Percentiles rank a stretch among this genome's conserved stretches.
Conservation (phyloP, 2,113 vertebrate species). For the Ptilorrhoa leucosticta region DNA sequence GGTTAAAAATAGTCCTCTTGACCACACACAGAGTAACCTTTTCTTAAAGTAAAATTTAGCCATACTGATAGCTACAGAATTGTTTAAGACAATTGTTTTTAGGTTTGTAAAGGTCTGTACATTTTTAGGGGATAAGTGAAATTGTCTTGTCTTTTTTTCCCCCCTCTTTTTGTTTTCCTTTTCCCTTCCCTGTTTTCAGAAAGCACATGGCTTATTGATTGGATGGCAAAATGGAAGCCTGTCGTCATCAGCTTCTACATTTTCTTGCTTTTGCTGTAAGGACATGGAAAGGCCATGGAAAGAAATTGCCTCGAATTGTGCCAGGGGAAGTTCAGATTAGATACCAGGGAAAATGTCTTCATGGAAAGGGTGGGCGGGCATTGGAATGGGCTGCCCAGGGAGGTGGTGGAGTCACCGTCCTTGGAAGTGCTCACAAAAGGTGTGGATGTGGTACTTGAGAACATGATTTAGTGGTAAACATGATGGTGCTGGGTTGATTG, state of each 20-base stretch:
- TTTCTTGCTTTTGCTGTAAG: background rate
- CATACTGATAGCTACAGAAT: background rate
- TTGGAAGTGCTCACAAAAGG: background rate
- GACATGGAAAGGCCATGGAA: background rate
- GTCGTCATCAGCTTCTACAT: background rate
- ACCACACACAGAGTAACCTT: slow-evolving; percentile 8
- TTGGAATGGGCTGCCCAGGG: background rate
- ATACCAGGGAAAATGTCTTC: background rate
- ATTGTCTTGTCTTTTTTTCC: background rate
- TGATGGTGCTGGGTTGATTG: background rate
- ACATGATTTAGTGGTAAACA: background rate
- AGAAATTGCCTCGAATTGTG: background rate
- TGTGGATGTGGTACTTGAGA: background rate
- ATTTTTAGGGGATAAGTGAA: background rate
- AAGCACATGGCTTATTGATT: background rate
- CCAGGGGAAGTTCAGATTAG: background rate
- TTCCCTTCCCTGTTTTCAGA: background rate
- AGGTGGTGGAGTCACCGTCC: background rate
- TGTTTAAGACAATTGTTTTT: background rate
- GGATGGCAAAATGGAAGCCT: background rate
- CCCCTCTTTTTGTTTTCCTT: fast-evolving
- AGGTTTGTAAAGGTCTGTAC: background rate
- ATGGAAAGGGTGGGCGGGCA: background rate
- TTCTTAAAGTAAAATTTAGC: background rate
- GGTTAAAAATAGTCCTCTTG: slow-evolving; percentile 51